Conservation (phyloP, 2,113 vertebrate species). For the Mesembrinibis cayennensis region DNA sequence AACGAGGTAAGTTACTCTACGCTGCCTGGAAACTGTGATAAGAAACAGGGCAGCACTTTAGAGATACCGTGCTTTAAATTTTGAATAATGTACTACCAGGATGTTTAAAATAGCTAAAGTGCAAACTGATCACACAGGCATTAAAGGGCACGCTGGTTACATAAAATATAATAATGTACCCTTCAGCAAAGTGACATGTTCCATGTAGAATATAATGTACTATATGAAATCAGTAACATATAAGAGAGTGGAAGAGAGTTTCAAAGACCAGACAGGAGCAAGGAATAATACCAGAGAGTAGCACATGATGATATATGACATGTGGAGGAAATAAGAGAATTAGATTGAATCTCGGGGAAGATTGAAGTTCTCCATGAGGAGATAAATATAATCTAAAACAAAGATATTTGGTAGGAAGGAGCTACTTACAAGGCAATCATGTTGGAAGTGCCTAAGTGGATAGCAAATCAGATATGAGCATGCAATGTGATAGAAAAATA, state of each 20-base stretch:
- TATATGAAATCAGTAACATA: neutral
- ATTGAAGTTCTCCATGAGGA: slow-evolving; percentile 1
- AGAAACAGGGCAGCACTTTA: neutral
- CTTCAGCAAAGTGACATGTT: neutral
- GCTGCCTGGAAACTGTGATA: neutral
- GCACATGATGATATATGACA: neutral
- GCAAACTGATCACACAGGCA: neutral
- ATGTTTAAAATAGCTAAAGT: slow-evolving; percentile 12
- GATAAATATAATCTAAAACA: slow-evolving; percentile 5
- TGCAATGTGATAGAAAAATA: neutral
- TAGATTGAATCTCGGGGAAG: neutral
- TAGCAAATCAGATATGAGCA: neutral
- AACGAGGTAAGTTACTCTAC: neutral
- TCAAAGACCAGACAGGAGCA: neutral
- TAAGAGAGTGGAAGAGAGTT: neutral
- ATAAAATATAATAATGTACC: neutral
- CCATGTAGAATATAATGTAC: neutral
- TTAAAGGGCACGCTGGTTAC: neutral
- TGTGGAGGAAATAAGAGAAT: slow-evolving; percentile 18
- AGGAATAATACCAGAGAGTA: neutral
- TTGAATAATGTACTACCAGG: neutral
- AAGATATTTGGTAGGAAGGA: neutral
- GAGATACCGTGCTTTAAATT: slow-evolving; percentile 10
- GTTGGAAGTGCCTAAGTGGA: neutral
- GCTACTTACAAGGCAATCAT: neutral